Percentiles rank a stretch among this genome's conserved stretches.
These are phyloP conservation scores for Semnopithecus entellus DNA, from an alignment of 2,113 vertebrate genomes.

Conservation along the genomic window DNA sequence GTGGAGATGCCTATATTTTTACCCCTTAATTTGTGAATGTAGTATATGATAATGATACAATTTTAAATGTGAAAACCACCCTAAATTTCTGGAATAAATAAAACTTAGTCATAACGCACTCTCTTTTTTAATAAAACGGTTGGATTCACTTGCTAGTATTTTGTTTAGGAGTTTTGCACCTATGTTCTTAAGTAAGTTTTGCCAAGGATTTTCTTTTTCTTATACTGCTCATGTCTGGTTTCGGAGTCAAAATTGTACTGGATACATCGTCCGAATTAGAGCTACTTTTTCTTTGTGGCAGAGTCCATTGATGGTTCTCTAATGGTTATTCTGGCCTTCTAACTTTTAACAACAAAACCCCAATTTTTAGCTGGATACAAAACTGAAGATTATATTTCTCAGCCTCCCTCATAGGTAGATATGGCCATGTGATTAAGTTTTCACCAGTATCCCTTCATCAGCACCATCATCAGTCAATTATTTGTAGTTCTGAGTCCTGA, in stretches of 20 bases:
- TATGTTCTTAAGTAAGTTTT: background rate
- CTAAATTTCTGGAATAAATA: conserved; percentile 30
- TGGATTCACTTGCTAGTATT: background rate
- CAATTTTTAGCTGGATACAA: background rate
- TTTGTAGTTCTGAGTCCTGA: background rate
- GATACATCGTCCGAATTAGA: background rate
- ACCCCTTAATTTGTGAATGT: background rate
- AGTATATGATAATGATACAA: background rate
- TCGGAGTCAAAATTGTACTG: background rate
- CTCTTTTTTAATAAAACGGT: background rate
- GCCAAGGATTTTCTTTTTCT: background rate
- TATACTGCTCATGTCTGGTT: background rate
- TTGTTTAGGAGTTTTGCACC: conserved; percentile 14
- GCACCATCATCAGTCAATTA: background rate
- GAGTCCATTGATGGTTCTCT: background rate
- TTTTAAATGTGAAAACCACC: background rate
- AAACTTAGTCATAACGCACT: background rate
- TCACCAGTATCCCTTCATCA: background rate
- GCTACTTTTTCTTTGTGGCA: background rate
- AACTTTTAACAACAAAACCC: background rate
- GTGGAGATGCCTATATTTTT: background rate
- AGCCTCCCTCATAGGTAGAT: background rate
- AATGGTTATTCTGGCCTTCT: background rate
- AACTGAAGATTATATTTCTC: background rate
- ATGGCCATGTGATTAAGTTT: background rate